phyloP scores from a whole-genome alignment of 2,888 invertebrate genomes.

The Invenusta paracnida region DNA sequence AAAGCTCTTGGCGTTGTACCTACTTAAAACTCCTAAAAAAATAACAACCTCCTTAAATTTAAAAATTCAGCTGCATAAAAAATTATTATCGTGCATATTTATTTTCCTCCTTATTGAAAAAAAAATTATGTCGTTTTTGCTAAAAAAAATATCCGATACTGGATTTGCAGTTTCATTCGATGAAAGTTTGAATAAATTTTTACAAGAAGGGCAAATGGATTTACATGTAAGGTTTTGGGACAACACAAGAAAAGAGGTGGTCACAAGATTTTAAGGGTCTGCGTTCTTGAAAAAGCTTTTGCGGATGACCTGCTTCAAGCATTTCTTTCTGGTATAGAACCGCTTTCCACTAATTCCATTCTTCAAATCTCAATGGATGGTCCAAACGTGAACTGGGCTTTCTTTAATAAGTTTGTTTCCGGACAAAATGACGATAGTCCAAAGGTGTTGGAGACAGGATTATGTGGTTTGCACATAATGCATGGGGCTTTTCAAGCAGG shows the following conservation, averaged over 20 bases:
- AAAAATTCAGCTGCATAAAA: no score
- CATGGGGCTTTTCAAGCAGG: neutral
- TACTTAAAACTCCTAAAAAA: no score
- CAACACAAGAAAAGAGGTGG: neutral
- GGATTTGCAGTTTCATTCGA: neutral
- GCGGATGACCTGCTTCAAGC: neutral
- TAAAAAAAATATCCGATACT: neutral
- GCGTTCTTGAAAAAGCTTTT: neutral
- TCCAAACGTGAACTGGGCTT: constrained; percentile 6
- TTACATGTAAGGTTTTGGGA: neutral
- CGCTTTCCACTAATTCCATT: neutral
- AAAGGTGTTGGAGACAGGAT: neutral
- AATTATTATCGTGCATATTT: no score
- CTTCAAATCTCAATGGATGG: neutral
- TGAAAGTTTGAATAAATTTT: neutral
- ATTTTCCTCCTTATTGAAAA: no score
- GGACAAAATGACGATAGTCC: neutral
- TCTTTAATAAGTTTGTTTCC: constrained; percentile 66
- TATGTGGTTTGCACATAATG: neutral
- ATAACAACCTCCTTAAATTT: no score
- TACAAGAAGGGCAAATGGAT: neutral
- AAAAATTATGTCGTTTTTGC: no score
- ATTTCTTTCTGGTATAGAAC: neutral
- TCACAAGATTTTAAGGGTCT: neutral
- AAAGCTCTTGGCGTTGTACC: no score